A percentile compares a stretch with the other conserved stretches of the same genome.
These are phyloP conservation scores for Ornithoptera alexandrae DNA, from an alignment of 2,888 invertebrate genomes.

Conservation along the genomic window DNA sequence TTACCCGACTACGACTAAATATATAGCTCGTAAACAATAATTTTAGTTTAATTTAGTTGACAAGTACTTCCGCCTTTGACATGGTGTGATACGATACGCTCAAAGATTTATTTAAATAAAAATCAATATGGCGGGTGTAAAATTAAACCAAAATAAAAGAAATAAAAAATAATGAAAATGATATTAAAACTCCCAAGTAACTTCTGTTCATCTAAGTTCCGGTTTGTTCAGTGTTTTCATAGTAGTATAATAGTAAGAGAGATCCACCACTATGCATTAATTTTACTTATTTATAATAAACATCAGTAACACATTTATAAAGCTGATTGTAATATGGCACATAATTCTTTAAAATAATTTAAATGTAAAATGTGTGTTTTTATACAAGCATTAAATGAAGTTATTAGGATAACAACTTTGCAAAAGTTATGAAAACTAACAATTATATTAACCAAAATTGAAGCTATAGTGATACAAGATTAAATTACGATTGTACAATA, in stretches of 20 bases:
- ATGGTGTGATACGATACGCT: background rate
- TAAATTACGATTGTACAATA: background rate
- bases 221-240: no score
- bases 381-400: background rate
- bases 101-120: background rate
- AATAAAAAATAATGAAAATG: background rate
- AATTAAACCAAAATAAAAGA: background rate
- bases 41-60: background rate
- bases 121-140: constrained; percentile 15
- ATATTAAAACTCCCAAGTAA: background rate
- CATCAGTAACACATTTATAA: no score
- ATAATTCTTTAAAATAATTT: background rate
- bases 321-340: no score
- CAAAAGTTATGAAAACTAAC: background rate
- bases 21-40: background rate
- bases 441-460: background rate
- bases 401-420: background rate
- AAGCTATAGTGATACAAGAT: background rate
- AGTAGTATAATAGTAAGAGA: no score
- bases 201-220: background rate
- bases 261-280: no score
- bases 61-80: background rate
- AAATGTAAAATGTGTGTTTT: background rate
- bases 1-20: background rate
- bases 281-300: no score